phyloP scores from a whole-genome alignment of 2,888 invertebrate genomes.

The Dasysyrphus albostriatus region DNA sequence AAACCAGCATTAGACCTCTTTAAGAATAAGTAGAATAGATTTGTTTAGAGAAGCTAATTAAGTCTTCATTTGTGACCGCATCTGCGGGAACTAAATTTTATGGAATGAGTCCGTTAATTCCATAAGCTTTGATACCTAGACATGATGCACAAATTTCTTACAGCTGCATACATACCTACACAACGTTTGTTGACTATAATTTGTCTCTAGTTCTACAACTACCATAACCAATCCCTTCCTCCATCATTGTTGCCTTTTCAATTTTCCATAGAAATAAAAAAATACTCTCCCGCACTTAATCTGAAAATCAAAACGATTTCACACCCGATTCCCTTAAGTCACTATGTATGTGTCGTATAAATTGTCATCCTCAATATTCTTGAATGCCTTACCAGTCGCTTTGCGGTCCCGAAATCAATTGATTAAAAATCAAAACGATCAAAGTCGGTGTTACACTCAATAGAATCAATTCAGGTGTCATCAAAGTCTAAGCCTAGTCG shows the following conservation, averaged over 20 bases:
- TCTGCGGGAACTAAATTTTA: background rate
- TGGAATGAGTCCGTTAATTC: background rate
- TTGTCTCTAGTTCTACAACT: background rate
- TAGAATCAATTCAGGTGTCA: constrained; percentile 54
- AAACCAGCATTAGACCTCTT: too few relatives aligned
- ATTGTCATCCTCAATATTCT: constrained; percentile 50
- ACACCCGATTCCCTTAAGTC: constrained; percentile 61
- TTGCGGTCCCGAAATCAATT: constrained; percentile 72
- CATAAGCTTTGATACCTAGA: background rate
- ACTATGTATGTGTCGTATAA: constrained; percentile 39
- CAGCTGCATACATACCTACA: background rate
- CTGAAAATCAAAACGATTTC: constrained; percentile 55
- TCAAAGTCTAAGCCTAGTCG: constrained; percentile 10
- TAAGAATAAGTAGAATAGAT: too few relatives aligned
- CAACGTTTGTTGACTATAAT: too few relatives aligned
- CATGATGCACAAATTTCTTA: background rate
- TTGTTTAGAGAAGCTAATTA: too few relatives aligned
- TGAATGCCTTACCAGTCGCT: constrained; percentile 36
- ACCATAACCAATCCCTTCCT: constrained; percentile 34
- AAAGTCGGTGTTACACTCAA: constrained; percentile 63
- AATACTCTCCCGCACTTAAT: constrained; percentile 31
- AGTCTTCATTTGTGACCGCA: background rate
- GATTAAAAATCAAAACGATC: constrained; percentile 60
- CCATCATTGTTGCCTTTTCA: constrained; percentile 25
- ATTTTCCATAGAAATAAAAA: background rate